phyloP scores from a whole-genome alignment of 2,888 invertebrate species.

The Platycheirus rosarum region DNA sequence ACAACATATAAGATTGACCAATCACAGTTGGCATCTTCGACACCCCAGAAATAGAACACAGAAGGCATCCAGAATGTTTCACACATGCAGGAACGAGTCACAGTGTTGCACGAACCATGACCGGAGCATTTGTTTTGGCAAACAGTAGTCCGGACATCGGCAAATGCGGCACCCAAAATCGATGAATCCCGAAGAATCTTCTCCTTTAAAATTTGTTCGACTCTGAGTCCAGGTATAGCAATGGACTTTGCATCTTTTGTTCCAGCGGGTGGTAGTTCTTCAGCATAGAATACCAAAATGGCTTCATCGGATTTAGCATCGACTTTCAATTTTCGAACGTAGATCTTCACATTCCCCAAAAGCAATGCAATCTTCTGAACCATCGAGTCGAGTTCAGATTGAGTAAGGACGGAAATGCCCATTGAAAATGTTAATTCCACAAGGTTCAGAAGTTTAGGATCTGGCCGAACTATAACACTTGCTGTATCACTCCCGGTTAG shows the following conservation, averaged over 20 bases:
- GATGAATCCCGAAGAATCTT: slow-evolving; percentile 88
- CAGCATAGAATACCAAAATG: slow-evolving; percentile 87
- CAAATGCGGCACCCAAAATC: slow-evolving; percentile 88
- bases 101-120: slow-evolving; percentile 94
- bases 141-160: slow-evolving; percentile 90
- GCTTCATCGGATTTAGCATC: slow-evolving; percentile 86
- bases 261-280: slow-evolving; percentile 78
- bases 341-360: slow-evolving; percentile 87
- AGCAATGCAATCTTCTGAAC: slow-evolving; percentile 90
- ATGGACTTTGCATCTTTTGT: slow-evolving; percentile 78
- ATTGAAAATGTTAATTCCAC: slow-evolving; percentile 92
- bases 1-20: slow-evolving; percentile 97
- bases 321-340: slow-evolving; percentile 84
- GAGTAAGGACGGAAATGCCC: slow-evolving; percentile 87
- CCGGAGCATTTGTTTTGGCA: slow-evolving; percentile 97
- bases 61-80: slow-evolving; percentile 99
- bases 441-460: slow-evolving; percentile 89
- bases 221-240: slow-evolving; percentile 85
- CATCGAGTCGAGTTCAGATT: slow-evolving; percentile 86
- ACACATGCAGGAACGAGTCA: slow-evolving; percentile 92
- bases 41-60: slow-evolving; percentile 86
- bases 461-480: slow-evolving; percentile 91
- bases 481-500: slow-evolving; percentile 91
- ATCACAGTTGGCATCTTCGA: slow-evolving; percentile 91
- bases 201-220: slow-evolving; percentile 87